Evolutionary conservation across 2,888 invertebrate species (phyloP).

Genomic region (Lamellibrachia columna): DNA sequence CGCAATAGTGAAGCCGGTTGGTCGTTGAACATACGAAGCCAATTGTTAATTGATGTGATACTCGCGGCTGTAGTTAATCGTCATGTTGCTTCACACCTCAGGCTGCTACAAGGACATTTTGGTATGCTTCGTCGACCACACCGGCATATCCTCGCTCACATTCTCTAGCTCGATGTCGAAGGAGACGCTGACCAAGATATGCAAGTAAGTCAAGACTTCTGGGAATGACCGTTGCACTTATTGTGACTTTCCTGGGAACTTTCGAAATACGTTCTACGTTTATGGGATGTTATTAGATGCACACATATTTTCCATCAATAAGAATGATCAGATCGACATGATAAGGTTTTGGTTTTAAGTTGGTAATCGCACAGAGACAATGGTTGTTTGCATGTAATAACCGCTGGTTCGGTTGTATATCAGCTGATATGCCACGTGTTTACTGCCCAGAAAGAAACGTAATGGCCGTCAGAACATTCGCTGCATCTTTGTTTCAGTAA

Average conservation of each 20-base stretch:
- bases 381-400: too few species aligned
- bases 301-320: too few species aligned
- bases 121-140: neutral
- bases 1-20: neutral
- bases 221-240: neutral
- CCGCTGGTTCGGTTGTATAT: too few species aligned
- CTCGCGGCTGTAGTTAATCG: neutral
- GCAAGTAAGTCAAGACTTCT: neutral
- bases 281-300: neutral
- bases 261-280: neutral
- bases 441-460: neutral
- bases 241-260: too few species aligned
- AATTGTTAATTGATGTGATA: neutral
- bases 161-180: neutral
- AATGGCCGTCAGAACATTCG: neutral
- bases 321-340: too few species aligned
- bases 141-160: neutral
- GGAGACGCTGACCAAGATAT: neutral
- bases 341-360: too few species aligned
- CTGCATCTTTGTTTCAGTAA: neutral
- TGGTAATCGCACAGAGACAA: too few species aligned
- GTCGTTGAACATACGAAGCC: neutral
- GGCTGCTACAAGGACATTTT: constrained; percentile 6
- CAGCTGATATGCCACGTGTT: too few species aligned
- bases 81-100: neutral